Conservation (phyloP, 1,140 invertebrate genomes). For the Drosophila teissieri region DNA sequence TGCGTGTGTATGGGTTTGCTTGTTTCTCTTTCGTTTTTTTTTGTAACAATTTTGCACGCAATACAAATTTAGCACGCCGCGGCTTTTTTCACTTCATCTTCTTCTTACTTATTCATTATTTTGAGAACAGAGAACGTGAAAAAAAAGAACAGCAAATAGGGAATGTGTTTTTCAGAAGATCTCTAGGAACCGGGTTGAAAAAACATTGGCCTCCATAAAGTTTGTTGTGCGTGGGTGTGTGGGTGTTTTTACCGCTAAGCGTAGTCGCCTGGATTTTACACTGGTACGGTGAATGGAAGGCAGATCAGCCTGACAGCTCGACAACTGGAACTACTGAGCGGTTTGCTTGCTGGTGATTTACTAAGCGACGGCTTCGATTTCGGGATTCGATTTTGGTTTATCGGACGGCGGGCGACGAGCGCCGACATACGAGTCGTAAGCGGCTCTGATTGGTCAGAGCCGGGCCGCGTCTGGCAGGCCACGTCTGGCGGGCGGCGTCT, state of each 20-base stretch:
- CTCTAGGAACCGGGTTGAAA: slow-evolving; percentile 10
- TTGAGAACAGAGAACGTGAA: slow-evolving; percentile 48
- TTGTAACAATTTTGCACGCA: slow-evolving; percentile 61
- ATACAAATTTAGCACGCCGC: slow-evolving; percentile 63
- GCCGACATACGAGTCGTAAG: slow-evolving; percentile 29
- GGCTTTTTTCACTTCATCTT: slow-evolving; percentile 48
- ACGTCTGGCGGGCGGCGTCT: slow-evolving; percentile 67
- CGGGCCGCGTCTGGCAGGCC: slow-evolving; percentile 66
- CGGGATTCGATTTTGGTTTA: slow-evolving; percentile 27
- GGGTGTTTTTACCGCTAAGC: slow-evolving; percentile 74
- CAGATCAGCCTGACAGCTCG: not conserved
- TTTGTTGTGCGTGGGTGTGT: slow-evolving; percentile 16
- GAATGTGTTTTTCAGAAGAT: not conserved
- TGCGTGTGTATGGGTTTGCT: slow-evolving; percentile 21
- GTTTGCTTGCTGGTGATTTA: slow-evolving; percentile 54
- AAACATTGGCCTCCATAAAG: slow-evolving; percentile 8
- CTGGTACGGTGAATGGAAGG: slow-evolving; percentile 21
- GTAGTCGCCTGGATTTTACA: slow-evolving; percentile 50
- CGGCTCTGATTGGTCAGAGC: slow-evolving; percentile 46
- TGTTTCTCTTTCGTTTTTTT: slow-evolving; percentile 5
- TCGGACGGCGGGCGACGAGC: slow-evolving; percentile 16
- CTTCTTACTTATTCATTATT: slow-evolving; percentile 14
- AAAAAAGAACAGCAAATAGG: slow-evolving; percentile 38
- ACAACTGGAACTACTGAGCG: slow-evolving; percentile 18
- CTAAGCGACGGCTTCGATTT: slow-evolving; percentile 36